Conservation (phyloP, 2,113 vertebrate genomes). For the Pomatostomus ruficeps region DNA sequence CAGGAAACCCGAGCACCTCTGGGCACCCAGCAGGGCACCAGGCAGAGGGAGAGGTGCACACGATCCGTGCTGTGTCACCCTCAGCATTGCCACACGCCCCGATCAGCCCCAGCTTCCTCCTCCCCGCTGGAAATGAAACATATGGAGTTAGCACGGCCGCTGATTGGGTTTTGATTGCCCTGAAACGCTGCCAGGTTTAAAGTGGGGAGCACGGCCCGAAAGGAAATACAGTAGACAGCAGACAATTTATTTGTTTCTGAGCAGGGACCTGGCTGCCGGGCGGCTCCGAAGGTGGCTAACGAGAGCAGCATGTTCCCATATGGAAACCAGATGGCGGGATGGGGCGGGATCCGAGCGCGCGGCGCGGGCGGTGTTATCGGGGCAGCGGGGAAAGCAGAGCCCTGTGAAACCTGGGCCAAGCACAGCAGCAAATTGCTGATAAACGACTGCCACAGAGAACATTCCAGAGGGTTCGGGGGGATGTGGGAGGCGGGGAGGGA, state of each 20-base stretch:
- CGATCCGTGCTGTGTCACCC: neutral
- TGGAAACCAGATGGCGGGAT: constrained; percentile 61
- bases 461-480: neutral
- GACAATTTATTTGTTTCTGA: constrained; percentile 72
- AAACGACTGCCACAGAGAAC: neutral
- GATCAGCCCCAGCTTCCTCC: constrained; percentile 31
- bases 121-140: constrained; percentile 50
- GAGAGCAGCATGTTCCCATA: constrained; percentile 67
- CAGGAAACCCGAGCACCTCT: neutral
- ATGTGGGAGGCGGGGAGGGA: neutral
- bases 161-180: constrained; percentile 70
- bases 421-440: constrained; percentile 2
- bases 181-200: constrained; percentile 66
- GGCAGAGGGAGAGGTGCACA: neutral
- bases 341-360: neutral
- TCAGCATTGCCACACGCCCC: neutral
- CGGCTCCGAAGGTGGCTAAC: constrained; percentile 63
- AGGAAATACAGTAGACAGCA: constrained; percentile 69
- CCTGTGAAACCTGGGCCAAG: neutral
- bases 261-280: constrained; percentile 58
- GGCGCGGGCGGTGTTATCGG: neutral
- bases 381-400: neutral
- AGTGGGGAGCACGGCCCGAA: constrained; percentile 64
- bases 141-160: constrained; percentile 50
- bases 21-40: neutral